phyloP scores from a whole-genome alignment of 2,888 invertebrate genomes.

The Chrysomela aeneicollis region DNA sequence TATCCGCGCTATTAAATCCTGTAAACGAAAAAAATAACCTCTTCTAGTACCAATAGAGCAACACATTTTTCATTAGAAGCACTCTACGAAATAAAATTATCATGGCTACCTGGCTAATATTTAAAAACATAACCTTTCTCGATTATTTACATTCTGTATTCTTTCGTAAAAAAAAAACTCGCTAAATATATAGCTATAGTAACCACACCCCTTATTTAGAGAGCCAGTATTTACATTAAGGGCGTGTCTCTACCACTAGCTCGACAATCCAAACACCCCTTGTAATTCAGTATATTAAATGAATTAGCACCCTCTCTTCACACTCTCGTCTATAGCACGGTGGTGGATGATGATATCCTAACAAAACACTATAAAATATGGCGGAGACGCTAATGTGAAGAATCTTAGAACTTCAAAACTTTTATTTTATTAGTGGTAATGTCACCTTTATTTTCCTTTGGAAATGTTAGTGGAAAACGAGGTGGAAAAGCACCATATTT shows the following conservation, averaged over 20 bases:
- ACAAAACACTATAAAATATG: slow-evolving; percentile 9
- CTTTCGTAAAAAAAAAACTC: background rate
- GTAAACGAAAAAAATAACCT: too few relatives aligned
- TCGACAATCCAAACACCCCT: slow-evolving; percentile 12
- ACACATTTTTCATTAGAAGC: too few relatives aligned
- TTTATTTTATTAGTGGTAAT: background rate
- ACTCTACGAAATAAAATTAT: too few relatives aligned
- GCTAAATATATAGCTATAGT: slow-evolving; percentile 12
- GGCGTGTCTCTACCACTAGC: slow-evolving; percentile 27
- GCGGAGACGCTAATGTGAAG: slow-evolving; percentile 11
- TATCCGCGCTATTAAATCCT: too few relatives aligned
- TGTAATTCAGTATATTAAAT: slow-evolving; percentile 24
- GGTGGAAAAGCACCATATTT: too few relatives aligned
- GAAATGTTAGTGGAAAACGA: too few relatives aligned
- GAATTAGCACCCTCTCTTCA: slow-evolving; percentile 25
- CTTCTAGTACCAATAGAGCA: too few relatives aligned
- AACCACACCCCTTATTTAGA: slow-evolving; percentile 32
- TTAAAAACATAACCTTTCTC: background rate
- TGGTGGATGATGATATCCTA: background rate
- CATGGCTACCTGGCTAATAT: too few relatives aligned
- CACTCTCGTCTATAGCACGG: background rate
- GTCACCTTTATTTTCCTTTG: too few relatives aligned
- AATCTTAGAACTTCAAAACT: background rate
- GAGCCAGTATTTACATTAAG: slow-evolving; percentile 27
- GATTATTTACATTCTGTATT: background rate